A percentile compares a stretch with the other conserved stretches of the same genome.
These are phyloP conservation scores for Siniperca knerii DNA, from an alignment of 2,113 vertebrate genomes.

Conservation along the genomic window DNA sequence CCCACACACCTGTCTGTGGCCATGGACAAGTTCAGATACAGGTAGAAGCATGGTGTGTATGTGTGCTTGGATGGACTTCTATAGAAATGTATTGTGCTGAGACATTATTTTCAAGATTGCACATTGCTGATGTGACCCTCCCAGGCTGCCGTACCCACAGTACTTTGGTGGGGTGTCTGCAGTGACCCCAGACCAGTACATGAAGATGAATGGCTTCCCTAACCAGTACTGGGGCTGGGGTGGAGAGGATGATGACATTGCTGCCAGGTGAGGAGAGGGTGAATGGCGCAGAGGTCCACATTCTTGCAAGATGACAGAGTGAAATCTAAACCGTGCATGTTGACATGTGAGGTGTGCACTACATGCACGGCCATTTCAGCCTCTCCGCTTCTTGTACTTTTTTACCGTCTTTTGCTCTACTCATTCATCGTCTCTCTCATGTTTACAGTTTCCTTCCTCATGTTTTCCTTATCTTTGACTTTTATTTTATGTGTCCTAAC, in stretches of 20 bases:
- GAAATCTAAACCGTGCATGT: slow-evolving; percentile 17
- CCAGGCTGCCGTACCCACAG: slow-evolving; percentile 92
- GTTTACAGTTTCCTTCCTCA: slow-evolving; percentile 32
- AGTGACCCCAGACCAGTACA: slow-evolving; percentile 93
- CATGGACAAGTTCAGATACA: slow-evolving; percentile 98
- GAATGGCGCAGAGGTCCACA: slow-evolving; percentile 10
- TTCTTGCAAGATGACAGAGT: slow-evolving; percentile 9
- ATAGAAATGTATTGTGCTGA: background rate
- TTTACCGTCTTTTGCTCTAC: background rate
- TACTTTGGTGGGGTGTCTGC: slow-evolving; percentile 96
- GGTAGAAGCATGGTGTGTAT: slow-evolving; percentile 77
- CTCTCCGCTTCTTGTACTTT: background rate
- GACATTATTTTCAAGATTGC: slow-evolving; percentile 28
- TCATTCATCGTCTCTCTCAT: slow-evolving; percentile 29
- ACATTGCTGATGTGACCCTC: slow-evolving; percentile 42
- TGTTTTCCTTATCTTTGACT: slow-evolving; percentile 44
- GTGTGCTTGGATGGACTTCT: background rate
- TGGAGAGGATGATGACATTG: slow-evolving; percentile 95
- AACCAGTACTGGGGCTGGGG: slow-evolving; percentile 98
- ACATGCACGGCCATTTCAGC: slow-evolving; percentile 12
- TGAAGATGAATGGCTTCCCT: slow-evolving; percentile 97
- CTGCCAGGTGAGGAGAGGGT: slow-evolving; percentile 87
- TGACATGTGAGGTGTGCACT: slow-evolving; percentile 16
- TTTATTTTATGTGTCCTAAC: slow-evolving; percentile 21
- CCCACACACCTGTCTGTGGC: slow-evolving; percentile 94